Percentiles rank a stretch among this genome's conserved stretches.
Evolutionary conservation across 2,113 vertebrate genomes (phyloP).

Genomic region (Donacobius atricapilla): DNA sequence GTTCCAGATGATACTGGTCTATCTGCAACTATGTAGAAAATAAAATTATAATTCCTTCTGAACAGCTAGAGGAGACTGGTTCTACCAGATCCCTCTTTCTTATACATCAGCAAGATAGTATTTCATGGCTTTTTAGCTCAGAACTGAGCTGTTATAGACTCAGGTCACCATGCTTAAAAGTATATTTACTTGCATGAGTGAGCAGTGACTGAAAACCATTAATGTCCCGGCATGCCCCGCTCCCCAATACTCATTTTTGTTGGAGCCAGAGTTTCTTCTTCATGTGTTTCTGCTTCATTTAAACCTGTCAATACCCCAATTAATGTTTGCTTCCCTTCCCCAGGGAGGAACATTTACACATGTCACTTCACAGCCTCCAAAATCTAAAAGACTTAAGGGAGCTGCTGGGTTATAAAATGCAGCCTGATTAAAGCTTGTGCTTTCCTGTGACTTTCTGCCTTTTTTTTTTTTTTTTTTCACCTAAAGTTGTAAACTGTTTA

Average conservation of each 20-base stretch:
- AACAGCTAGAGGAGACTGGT: not conserved
- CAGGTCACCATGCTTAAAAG: conserved; percentile 53
- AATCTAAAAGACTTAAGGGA: conserved; percentile 18
- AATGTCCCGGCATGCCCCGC: conserved; percentile 33
- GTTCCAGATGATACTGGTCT: not conserved
- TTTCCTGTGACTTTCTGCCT: not conserved
- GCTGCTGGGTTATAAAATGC: not conserved
- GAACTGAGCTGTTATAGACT: conserved; percentile 44
- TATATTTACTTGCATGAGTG: conserved; percentile 64
- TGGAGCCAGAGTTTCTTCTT: conserved; percentile 26
- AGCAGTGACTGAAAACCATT: conserved; percentile 67
- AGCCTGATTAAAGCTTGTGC: conserved; percentile 7
- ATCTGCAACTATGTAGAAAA: not conserved
- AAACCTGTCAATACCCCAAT: conserved; percentile 78
- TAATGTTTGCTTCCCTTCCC: conserved; percentile 69
- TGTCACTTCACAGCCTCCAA: conserved; percentile 53
- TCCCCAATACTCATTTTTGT: not conserved
- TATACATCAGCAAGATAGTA: conserved; percentile 41
- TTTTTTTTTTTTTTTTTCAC: not conserved
- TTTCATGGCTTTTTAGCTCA: conserved; percentile 71
- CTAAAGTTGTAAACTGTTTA: not conserved
- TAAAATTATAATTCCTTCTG: not conserved
- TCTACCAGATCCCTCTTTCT: conserved; percentile 23
- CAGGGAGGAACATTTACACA: conserved; percentile 60
- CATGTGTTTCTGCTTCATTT: conserved; percentile 80